Base-by-base conservation (phyloP, 2,888 invertebrate species). In the Linnaemya tessellans region DNA sequence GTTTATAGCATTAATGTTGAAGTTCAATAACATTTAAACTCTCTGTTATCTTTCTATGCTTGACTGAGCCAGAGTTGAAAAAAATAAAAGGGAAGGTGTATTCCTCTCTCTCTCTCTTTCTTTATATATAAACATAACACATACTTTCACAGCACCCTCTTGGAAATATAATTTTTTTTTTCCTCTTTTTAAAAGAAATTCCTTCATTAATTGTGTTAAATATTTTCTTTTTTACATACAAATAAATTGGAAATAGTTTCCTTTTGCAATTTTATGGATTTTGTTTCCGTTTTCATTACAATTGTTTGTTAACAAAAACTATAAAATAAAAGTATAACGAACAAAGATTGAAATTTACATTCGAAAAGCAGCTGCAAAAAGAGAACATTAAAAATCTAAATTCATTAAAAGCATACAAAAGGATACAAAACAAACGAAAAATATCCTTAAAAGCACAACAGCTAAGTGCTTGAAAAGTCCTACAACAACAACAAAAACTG, bases 381-480 rank as follows among this genome's bases (percentile, higher is more conserved):
- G 20, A 0, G 46, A 18, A 49, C 22, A 58, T 70, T 15, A 3
- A 43, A 70, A 70, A 60, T 43, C 22, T 68, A 80, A 80, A 49
- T 67, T 67, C 67, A 74, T 74, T 80, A 65, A 73, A 78, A 73
- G 13, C 9, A 49, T 5, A 58, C n/a, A 49, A 60, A 67, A 67
- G 22, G n/a, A 65, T 51, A n/a, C 9, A 18, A n/a, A 67, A 56
- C 46, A 58, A 56, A 58, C 2, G 5, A 30, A 5, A 54, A 54
- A 8, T 15, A 64, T 11, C 11, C 11, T 22, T 11, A 38, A 51
- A 49, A 80, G 65, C 56, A 56, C n/a, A 74, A 73, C 35, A 64
- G 41, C 18, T 74, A 51, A 62, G 35, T 62, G 58, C 41, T 51
- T 9, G 11, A 41, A 56, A 35, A 62, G 25, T 20, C 30, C 8